Evolutionary conservation across 2,113 vertebrate genomes (phyloP).

Genomic region (Neoarius graeffei): DNA sequence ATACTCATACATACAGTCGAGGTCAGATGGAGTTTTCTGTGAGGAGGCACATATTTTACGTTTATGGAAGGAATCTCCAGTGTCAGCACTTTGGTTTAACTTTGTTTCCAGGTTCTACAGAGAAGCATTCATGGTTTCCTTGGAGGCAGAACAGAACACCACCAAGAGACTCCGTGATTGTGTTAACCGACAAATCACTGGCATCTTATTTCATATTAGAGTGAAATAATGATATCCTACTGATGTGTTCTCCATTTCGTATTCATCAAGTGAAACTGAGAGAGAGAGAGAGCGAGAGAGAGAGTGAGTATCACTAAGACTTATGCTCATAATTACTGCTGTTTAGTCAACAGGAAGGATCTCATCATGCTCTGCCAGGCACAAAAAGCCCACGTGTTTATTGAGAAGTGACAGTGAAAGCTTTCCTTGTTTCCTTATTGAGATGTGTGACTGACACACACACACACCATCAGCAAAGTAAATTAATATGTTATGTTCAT

Average conservation of each 20-base stretch:
- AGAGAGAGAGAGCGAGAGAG: background rate
- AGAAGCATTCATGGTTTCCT: no score
- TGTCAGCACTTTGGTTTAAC: background rate
- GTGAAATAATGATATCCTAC: background rate
- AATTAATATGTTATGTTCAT: background rate
- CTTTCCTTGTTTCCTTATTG: background rate
- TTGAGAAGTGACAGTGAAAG: background rate
- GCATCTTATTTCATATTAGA: background rate
- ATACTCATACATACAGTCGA: no score
- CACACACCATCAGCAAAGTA: background rate
- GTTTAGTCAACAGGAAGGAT: slow-evolving; percentile 27
- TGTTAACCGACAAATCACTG: background rate
- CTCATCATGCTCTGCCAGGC: slow-evolving; percentile 3
- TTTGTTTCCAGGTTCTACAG: background rate
- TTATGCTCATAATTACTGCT: background rate
- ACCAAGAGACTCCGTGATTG: background rate
- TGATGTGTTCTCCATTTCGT: background rate
- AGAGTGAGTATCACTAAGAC: background rate
- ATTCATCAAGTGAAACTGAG: background rate
- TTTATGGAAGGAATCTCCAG: background rate
- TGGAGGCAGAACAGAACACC: background rate
- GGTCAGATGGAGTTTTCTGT: no score
- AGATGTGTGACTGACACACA: background rate
- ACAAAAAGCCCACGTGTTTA: slow-evolving; percentile 18
- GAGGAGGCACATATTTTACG: no score